phyloP scores from a whole-genome alignment of 2,797 vertebrate species.

The Chiroxiphia lanceolata region DNA sequence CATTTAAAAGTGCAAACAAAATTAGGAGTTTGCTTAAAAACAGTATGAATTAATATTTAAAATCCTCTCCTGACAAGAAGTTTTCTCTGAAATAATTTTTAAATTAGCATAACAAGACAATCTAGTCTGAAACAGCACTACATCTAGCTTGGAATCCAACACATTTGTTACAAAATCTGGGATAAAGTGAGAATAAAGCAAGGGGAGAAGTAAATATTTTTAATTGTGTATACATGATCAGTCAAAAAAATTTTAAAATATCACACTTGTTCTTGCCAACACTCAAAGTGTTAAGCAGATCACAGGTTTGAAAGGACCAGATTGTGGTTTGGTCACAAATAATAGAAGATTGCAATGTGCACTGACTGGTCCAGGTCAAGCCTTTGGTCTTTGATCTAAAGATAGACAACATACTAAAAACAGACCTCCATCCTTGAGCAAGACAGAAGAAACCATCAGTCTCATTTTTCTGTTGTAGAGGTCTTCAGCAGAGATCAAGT shows the following conservation, averaged over 20 bases:
- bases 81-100: background rate
- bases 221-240: background rate
- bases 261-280: background rate
- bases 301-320: background rate
- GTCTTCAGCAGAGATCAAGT: background rate
- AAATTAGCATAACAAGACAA: background rate
- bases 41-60: background rate
- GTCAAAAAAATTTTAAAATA: background rate
- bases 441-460: background rate
- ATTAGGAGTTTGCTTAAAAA: background rate
- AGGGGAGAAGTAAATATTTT: background rate
- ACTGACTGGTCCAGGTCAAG: slow-evolving; percentile 30
- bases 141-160: background rate
- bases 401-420: background rate
- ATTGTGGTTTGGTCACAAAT: background rate
- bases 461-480: background rate
- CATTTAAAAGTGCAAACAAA: background rate
- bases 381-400: slow-evolving; percentile 25
- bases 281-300: background rate
- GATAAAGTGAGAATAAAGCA: background rate
- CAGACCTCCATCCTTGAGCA: background rate
- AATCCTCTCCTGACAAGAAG: background rate
- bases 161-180: background rate
- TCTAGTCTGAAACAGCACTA: background rate
- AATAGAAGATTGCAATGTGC: slow-evolving; percentile 21